A percentile compares a stretch with the other conserved stretches of the same genome.
phyloP scores from a whole-genome alignment of 2,888 invertebrate genomes.

The Tuta absoluta region DNA sequence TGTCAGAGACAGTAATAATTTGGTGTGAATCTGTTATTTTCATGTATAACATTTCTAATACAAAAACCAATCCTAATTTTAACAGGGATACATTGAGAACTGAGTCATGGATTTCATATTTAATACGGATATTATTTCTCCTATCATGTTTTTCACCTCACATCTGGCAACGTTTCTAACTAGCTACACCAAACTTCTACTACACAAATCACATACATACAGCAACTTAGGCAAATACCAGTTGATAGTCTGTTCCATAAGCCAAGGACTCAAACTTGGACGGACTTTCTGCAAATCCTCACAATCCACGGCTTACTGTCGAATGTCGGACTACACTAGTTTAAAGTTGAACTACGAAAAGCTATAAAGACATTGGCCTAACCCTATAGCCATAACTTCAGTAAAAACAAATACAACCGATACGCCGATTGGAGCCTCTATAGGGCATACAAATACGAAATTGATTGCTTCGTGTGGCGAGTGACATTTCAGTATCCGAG shows the following conservation, averaged over 20 bases:
- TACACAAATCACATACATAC: constrained; percentile 24
- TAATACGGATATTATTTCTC: not conserved
- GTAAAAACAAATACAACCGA: constrained; percentile 42
- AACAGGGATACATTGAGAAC: not conserved
- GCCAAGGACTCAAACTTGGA: constrained; percentile 21
- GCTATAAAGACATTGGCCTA: constrained; percentile 11
- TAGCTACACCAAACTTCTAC: not conserved
- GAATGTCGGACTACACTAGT: constrained; percentile 26
- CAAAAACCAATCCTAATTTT: not conserved
- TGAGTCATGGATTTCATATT: not conserved
- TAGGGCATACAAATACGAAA: constrained; percentile 79
- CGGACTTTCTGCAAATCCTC: constrained; percentile 23
- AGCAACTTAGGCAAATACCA: constrained; percentile 25
- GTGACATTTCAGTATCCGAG: constrained; percentile 75
- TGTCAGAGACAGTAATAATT: not conserved
- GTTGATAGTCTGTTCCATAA: constrained; percentile 21
- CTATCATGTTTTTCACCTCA: constrained; percentile 6
- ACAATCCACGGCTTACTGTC: constrained; percentile 32
- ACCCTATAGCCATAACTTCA: constrained; percentile 8
- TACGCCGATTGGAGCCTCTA: constrained; percentile 68
- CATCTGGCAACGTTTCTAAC: not conserved
- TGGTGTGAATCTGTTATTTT: not conserved
- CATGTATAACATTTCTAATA: not conserved
- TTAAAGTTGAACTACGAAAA: constrained; percentile 8
- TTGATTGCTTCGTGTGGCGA: constrained; percentile 80